Percentiles rank a stretch among this genome's conserved stretches.
phyloP scores from a whole-genome alignment of 2,888 invertebrate species.

The Calliscelio sp. region DNA sequence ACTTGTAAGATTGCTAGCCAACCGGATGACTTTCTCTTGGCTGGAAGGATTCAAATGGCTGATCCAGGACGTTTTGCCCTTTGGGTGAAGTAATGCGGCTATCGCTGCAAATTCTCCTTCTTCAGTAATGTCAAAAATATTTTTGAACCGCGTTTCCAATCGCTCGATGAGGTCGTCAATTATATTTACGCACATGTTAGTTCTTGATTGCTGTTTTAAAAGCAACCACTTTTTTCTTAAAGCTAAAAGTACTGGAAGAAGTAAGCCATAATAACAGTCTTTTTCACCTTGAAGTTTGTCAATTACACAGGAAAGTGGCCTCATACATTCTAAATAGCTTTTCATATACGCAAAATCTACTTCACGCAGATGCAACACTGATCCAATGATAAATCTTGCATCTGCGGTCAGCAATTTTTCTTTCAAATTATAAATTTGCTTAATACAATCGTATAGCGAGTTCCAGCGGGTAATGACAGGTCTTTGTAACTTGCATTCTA shows the following conservation, averaged over 20 bases:
- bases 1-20: no score
- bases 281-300: neutral
- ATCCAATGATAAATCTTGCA: neutral
- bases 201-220: no score
- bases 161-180: neutral
- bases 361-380: neutral
- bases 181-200: neutral
- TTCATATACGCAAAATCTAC: neutral
- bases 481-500: neutral
- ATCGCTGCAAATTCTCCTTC: neutral
- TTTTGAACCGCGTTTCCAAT: neutral
- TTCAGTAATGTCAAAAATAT: neutral
- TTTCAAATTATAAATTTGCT: neutral
- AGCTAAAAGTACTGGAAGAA: neutral
- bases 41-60: neutral
- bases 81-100: neutral
- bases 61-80: neutral
- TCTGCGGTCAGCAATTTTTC: neutral
- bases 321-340: neutral
- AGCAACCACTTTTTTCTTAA: neutral
- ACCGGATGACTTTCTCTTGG: neutral
- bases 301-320: neutral
- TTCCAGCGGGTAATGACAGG: constrained; percentile 17
- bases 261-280: neutral
- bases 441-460: neutral